Evolutionary conservation across 2,888 invertebrate species (phyloP).

Genomic region (Machimus atricapillus): DNA sequence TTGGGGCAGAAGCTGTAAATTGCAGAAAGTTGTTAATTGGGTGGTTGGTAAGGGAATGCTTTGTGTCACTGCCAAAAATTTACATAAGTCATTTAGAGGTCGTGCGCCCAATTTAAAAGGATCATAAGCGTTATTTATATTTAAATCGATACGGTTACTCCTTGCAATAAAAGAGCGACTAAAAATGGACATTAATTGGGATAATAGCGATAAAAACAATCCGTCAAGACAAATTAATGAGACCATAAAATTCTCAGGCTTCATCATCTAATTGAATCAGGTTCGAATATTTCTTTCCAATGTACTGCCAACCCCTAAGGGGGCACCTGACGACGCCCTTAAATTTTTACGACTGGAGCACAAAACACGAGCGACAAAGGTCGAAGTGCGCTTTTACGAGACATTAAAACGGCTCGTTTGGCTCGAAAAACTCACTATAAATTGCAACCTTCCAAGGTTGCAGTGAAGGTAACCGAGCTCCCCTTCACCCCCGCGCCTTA

Average conservation of each 20-base stretch:
- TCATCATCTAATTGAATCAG: slow-evolving; percentile 27
- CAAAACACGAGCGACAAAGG: neutral
- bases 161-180: neutral
- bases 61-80: neutral
- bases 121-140: neutral
- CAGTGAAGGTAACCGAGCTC: neutral
- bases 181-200: neutral
- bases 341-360: neutral
- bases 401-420: slow-evolving; percentile 22
- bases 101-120: neutral
- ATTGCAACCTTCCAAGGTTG: neutral
- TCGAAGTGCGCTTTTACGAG: slow-evolving; percentile 4
- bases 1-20: neutral
- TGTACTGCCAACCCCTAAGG: neutral
- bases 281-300: neutral
- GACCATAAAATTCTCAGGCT: neutral
- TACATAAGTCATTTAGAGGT: neutral
- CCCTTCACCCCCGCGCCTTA: neutral
- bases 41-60: neutral
- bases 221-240: neutral
- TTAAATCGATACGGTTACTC: neutral
- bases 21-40: neutral
- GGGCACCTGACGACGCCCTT: slow-evolving; percentile 18
- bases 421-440: neutral
- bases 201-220: neutral